phyloP scores from a whole-genome alignment of 1,140 invertebrate species.

The Zaprionus gabonicus region DNA sequence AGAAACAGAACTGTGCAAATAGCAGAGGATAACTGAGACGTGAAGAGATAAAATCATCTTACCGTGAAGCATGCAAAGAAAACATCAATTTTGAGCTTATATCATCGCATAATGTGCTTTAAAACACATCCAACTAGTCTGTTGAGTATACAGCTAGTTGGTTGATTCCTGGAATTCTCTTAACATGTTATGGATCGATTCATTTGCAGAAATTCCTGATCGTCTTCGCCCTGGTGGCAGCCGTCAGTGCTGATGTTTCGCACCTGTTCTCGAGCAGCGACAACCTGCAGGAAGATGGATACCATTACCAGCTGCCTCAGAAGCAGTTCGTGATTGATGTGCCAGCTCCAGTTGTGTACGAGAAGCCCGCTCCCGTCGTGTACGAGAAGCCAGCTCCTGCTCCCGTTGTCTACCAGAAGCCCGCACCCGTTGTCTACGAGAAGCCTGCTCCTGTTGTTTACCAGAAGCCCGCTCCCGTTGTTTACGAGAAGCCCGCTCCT shows the following conservation, averaged over 20 bases:
- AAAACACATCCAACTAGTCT: background rate
- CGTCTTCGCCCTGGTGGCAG: slow-evolving; percentile 73
- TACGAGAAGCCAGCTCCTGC: slow-evolving; percentile 33
- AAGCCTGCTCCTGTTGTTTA: slow-evolving; percentile 48
- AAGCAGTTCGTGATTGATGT: slow-evolving; percentile 71
- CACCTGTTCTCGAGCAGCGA: slow-evolving; percentile 79
- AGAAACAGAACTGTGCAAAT: slow-evolving; percentile 35
- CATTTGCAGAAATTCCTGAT: slow-evolving; percentile 72
- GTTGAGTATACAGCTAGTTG: background rate
- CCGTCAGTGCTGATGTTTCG: slow-evolving; percentile 76
- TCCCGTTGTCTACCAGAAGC: slow-evolving; percentile 30
- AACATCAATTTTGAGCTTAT: slow-evolving; percentile 12
- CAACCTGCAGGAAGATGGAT: slow-evolving; percentile 79
- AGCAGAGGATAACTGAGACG: slow-evolving; percentile 37
- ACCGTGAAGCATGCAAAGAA: slow-evolving; percentile 22
- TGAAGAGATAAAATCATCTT: slow-evolving; percentile 21
- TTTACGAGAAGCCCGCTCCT: slow-evolving; percentile 27
- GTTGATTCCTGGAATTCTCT: background rate
- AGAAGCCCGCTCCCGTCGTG: slow-evolving; percentile 28
- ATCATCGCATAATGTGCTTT: slow-evolving; percentile 7
- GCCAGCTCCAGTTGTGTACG: slow-evolving; percentile 46
- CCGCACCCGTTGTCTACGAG: slow-evolving; percentile 32
- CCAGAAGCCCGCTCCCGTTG: slow-evolving; percentile 19
- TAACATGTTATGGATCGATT: background rate
- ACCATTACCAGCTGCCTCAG: slow-evolving; percentile 66